Percentiles rank a stretch among this genome's conserved stretches.
These are phyloP conservation scores for Orientallactaga bullata DNA, from an alignment of 2,113 vertebrate species.

Conservation along the genomic window DNA sequence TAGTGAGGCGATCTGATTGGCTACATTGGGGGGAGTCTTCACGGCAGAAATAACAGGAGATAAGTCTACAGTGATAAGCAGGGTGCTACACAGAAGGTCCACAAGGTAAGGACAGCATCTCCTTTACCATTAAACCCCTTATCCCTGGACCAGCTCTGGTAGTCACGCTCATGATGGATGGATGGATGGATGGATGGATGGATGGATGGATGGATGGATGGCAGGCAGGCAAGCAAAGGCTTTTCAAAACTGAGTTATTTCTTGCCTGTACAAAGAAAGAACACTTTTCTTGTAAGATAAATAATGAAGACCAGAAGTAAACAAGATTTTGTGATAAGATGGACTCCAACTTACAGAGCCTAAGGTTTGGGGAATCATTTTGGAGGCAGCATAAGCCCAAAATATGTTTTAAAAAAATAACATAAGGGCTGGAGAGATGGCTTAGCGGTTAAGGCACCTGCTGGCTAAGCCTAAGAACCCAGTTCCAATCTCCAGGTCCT, in stretches of 20 bases:
- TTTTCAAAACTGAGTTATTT: background rate
- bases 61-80: background rate
- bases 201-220: background rate
- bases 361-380: background rate
- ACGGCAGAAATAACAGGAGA: background rate
- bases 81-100: background rate
- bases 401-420: background rate
- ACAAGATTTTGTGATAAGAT: background rate
- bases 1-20: background rate
- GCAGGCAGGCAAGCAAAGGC: background rate
- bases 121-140: background rate
- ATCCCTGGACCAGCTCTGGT: background rate
- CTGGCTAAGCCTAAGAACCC: too few relatives aligned
- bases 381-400: background rate
- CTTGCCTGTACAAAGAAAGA: background rate
- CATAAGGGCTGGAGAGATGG: too few relatives aligned
- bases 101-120: background rate
- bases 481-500: too few relatives aligned
- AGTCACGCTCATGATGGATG: background rate
- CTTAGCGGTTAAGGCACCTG: too few relatives aligned
- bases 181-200: background rate
- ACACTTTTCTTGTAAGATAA: too few relatives aligned
- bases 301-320: background rate
- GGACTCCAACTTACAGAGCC: background rate
- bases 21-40: background rate